Conservation (phyloP, 30 jellyfish, hydroid and myxozoan genomes). For the Hydractinia symbiolongicarpus region DNA sequence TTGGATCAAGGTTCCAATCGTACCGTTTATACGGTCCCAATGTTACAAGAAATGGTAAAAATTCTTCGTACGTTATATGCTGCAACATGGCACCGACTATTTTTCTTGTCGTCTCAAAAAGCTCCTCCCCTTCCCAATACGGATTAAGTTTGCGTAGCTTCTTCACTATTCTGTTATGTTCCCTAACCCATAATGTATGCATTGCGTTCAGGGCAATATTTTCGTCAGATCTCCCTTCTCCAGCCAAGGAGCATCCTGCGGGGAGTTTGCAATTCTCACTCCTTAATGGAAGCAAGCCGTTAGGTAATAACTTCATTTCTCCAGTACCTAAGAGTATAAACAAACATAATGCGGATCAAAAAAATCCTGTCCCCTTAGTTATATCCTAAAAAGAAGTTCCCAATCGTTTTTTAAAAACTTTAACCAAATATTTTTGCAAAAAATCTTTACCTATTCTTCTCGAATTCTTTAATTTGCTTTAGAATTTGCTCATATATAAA, state of each 20-base stretch:
- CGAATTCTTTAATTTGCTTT: too few species aligned
- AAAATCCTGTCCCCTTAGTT: too few species aligned
- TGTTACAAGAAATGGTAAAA: neutral
- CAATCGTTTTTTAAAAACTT: too few species aligned
- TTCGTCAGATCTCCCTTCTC: conserved; percentile 37
- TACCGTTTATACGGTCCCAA: conserved; percentile 22
- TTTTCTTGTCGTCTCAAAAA: conserved; percentile 31
- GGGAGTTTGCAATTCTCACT: neutral
- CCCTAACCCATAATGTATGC: conserved; percentile 40
- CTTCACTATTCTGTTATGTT: conserved; percentile 35
- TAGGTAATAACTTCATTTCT: neutral
- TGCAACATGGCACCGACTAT: conserved; percentile 36
- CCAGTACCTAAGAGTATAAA: conserved; percentile 16
- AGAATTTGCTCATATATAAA: too few species aligned
- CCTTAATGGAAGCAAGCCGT: neutral
- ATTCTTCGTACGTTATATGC: conserved; percentile 28
- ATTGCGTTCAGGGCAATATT: conserved; percentile 19
- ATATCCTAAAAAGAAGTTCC: neutral
- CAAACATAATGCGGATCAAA: too few species aligned
- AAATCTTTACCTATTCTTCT: too few species aligned
- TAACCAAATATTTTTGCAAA: too few species aligned
- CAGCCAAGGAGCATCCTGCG: conserved; percentile 34
- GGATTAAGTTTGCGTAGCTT: conserved; percentile 3
- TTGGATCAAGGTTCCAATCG: conserved; percentile 13
- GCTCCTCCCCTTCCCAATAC: conserved; percentile 36